Base-by-base conservation (phyloP, 1,140 invertebrate species). In the Panagrolaimus sp. region DNA sequence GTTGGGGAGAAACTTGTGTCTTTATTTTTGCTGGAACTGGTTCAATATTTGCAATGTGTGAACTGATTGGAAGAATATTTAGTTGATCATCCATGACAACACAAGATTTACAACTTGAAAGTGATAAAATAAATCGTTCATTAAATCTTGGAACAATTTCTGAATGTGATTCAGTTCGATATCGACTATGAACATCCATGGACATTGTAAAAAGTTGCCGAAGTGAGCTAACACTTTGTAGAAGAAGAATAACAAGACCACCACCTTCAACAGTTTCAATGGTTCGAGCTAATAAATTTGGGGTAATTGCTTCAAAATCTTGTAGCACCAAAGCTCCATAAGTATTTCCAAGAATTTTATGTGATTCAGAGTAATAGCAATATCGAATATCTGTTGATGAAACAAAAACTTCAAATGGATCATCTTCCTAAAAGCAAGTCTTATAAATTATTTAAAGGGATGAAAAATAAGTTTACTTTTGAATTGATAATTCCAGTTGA, bases 231-330 rank as follows among this genome's bases (percentile, higher is more conserved):
- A 99, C 87, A 32, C 89, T 89, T 81, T 91, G 89, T 0, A 98
- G 85, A 3, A 91, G 82, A 9, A 99, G 84, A 45, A 98, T 88
- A 69, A 99, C 89, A 0, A 98, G 78, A 24, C 96, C 96, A 70
- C 96, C 96, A 67, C 96, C 96, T 88, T 98, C 93, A 0, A 98
- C 92, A 0, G 96, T 99, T 88, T 99, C 96, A 75, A 99, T 89
- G 7, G 96, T 98, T 73, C 96, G 86, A 0, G 96, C 96, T 79
- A 99, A 86, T 52, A 98, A 87, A 85, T 99, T 99, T 6, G 96
- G 96, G n/a, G 96, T 98, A 0, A 99, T 78, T 2, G 95, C 95
- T 87, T 99, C 96, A 87, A 99, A 99, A 86, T 99, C 96, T 87
- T 96, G 94, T 69, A 98, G 86, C 69, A 98, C 89, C 86, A 93